Conservation (phyloP, 2,113 vertebrate species). For the Amazona vittata region DNA sequence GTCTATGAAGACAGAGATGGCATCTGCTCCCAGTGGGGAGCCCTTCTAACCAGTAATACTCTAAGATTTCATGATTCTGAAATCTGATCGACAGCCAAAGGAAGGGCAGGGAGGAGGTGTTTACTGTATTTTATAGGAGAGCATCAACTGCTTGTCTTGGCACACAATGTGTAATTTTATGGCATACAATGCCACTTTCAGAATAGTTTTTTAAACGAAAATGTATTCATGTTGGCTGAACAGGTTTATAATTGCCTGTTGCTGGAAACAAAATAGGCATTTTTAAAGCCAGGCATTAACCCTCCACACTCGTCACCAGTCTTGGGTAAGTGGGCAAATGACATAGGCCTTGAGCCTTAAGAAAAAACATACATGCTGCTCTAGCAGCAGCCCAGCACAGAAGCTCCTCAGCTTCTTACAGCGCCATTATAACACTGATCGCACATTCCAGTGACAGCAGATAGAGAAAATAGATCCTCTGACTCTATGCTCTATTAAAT, state of each 20-base stretch:
- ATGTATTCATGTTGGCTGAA: slow-evolving; percentile 45
- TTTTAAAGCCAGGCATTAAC: not conserved
- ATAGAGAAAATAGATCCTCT: not conserved
- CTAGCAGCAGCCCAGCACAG: not conserved
- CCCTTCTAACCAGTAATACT: slow-evolving; percentile 79
- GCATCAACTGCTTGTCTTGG: slow-evolving; percentile 76
- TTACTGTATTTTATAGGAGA: slow-evolving; percentile 74
- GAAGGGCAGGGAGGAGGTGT: slow-evolving; percentile 74
- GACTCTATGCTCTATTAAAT: not conserved
- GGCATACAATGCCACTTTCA: slow-evolving; percentile 64
- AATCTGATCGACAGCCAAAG: slow-evolving; percentile 80
- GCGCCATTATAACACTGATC: not conserved
- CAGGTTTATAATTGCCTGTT: slow-evolving; percentile 53
- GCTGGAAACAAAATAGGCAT: not conserved
- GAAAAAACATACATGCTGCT: not conserved
- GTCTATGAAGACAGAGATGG: slow-evolving; percentile 83
- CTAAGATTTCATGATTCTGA: slow-evolving; percentile 79
- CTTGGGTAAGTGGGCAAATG: not conserved
- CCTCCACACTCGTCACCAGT: not conserved
- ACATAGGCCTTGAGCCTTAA: not conserved
- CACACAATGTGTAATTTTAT: slow-evolving; percentile 73
- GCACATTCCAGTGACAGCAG: not conserved
- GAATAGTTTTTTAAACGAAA: slow-evolving; percentile 18
- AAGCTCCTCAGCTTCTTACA: not conserved
- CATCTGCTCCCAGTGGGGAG: slow-evolving; percentile 81